Evolutionary conservation across 2,113 vertebrate genomes (phyloP).

Genomic region (Scartelaos histophorus): DNA sequence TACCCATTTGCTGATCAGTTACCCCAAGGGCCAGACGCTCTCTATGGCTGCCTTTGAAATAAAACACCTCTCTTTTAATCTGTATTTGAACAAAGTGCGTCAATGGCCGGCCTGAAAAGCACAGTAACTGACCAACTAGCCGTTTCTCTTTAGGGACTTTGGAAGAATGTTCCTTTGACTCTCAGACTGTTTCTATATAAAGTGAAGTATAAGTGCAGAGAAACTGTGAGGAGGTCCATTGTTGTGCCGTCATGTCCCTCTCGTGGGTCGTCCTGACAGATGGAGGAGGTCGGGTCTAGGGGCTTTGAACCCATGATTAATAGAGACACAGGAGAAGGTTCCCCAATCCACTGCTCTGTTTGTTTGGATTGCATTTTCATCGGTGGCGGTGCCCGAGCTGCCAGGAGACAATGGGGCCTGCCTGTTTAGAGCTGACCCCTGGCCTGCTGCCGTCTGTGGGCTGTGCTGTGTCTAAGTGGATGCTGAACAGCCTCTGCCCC

Average conservation of each 20-base stretch:
- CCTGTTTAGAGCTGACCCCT: conserved; percentile 79
- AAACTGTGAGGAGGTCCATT: conserved; percentile 69
- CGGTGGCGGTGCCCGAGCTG: conserved; percentile 77
- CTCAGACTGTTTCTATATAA: conserved; percentile 50
- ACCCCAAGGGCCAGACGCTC: too few species aligned
- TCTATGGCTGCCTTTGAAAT: not conserved
- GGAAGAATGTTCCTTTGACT: conserved; percentile 24
- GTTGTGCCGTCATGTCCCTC: conserved; percentile 74
- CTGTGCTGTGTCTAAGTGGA: conserved; percentile 75
- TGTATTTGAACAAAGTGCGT: not conserved
- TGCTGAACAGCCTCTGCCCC: conserved; percentile 74
- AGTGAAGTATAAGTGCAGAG: conserved; percentile 57
- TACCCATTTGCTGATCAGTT: too few species aligned
- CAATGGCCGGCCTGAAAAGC: not conserved
- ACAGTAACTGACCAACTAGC: not conserved
- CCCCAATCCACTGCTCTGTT: conserved; percentile 70
- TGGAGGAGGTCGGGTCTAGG: conserved; percentile 54
- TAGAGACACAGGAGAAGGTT: conserved; percentile 76
- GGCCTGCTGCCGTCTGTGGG: conserved; percentile 73
- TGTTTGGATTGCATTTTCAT: conserved; percentile 84
- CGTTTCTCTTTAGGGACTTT: conserved; percentile 27
- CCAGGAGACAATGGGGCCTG: conserved; percentile 71
- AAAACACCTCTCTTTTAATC: not conserved
- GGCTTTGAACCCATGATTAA: conserved; percentile 80
- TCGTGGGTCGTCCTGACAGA: conserved; percentile 66